Evolutionary conservation across 2,888 invertebrate species (phyloP).

Genomic region (Catocala nupta): DNA sequence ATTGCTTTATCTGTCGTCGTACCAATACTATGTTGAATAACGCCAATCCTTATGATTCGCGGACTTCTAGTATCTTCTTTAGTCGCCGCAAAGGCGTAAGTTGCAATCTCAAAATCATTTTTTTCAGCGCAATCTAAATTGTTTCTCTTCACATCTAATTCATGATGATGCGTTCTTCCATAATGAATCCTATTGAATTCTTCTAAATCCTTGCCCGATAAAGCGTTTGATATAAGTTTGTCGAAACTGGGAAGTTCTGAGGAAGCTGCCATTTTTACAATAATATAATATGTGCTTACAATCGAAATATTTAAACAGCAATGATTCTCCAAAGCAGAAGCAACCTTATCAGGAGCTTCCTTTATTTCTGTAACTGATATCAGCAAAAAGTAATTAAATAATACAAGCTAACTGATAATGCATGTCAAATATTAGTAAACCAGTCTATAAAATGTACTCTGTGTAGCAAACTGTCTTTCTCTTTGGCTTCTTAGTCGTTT

Average conservation of each 20-base stretch:
- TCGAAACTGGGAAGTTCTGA: slow-evolving; percentile 73
- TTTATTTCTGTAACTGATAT: neutral
- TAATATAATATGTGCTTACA: neutral
- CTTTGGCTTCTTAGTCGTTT: no score
- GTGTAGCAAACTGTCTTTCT: no score
- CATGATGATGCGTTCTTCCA: slow-evolving; percentile 89
- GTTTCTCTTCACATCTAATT: slow-evolving; percentile 82
- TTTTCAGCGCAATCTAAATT: slow-evolving; percentile 80
- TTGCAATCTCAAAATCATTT: slow-evolving; percentile 91
- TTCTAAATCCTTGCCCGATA: slow-evolving; percentile 83
- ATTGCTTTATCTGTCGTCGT: slow-evolving; percentile 92
- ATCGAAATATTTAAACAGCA: neutral
- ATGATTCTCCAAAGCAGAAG: neutral
- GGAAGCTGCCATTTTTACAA: slow-evolving; percentile 58
- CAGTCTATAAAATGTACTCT: no score
- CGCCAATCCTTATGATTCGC: slow-evolving; percentile 92
- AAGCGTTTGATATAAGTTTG: slow-evolving; percentile 59
- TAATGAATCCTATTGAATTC: slow-evolving; percentile 93
- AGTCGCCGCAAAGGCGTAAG: slow-evolving; percentile 90
- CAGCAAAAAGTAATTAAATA: neutral
- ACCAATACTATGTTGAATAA: slow-evolving; percentile 95
- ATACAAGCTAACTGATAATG: neutral
- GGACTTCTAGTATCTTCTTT: slow-evolving; percentile 91
- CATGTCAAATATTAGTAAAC: no score
- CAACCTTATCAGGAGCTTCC: no score